These are phyloP conservation scores for Shinisaurus crocodilurus DNA, from an alignment of 2,113 vertebrate species.

Conservation along the genomic window DNA sequence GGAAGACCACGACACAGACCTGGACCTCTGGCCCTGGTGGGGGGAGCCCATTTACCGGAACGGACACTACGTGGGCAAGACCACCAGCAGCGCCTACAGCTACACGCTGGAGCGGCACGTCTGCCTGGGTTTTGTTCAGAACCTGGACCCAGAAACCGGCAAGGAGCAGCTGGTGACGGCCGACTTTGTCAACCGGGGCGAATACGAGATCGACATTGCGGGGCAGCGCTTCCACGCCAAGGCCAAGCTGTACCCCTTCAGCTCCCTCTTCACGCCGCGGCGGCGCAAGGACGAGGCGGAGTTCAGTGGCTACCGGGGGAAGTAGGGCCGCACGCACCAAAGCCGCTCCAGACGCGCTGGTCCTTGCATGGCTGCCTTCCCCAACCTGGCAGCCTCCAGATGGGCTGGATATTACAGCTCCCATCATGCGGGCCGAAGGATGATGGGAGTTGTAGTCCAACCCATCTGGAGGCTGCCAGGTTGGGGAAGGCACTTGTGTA, in stretches of 20 bases:
- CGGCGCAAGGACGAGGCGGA: conserved; percentile 92
- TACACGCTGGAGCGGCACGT: conserved; percentile 95
- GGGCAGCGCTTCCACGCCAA: conserved; percentile 94
- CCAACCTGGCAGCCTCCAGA: no score
- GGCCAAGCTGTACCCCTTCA: conserved; percentile 96
- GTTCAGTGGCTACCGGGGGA: conserved; percentile 90
- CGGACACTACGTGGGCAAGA: conserved; percentile 85
- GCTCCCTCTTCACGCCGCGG: conserved; percentile 88
- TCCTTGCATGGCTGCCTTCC: no score
- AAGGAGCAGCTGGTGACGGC: conserved; percentile 84
- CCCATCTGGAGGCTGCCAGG: no score
- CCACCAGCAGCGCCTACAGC: conserved; percentile 97
- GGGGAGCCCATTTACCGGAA: conserved; percentile 95
- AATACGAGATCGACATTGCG: conserved; percentile 93
- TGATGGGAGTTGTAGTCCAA: no score
- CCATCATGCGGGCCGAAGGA: no score
- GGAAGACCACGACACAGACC: conserved; percentile 92
- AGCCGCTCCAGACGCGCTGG: not conserved
- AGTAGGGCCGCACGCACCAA: conserved; percentile 68
- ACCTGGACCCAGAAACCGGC: conserved; percentile 73
- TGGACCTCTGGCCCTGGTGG: conserved; percentile 99
- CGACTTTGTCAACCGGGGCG: conserved; percentile 95
- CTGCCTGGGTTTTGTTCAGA: conserved; percentile 92
- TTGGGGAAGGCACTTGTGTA: no score
- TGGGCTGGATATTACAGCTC: no score